A percentile compares a stretch with the other conserved stretches of the same genome.
Evolutionary conservation across 2,888 invertebrate genomes (phyloP).

Genomic region (Erpobdella octoculata): DNA sequence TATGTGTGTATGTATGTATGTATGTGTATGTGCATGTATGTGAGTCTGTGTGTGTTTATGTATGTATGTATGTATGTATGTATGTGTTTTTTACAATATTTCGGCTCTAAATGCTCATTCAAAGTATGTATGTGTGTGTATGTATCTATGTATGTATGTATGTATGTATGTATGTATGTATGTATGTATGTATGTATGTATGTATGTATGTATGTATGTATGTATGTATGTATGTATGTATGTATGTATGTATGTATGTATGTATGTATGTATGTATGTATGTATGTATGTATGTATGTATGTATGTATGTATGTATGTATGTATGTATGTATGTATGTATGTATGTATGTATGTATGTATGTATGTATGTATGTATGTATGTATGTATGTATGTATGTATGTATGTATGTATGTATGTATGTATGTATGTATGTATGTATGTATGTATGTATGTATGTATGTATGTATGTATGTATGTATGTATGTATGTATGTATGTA

Average conservation of each 20-base stretch:
- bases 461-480: too few species aligned
- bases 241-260: conserved; percentile 12
- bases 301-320: background rate
- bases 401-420: background rate
- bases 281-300: background rate
- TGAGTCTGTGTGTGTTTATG: too few species aligned
- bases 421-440: background rate
- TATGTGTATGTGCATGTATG: too few species aligned
- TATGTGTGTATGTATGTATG: too few species aligned
- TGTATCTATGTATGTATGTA: too few species aligned
- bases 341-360: background rate
- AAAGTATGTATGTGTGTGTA: too few species aligned
- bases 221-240: background rate
- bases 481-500: too few species aligned
- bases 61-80: too few species aligned
- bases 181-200: conserved; percentile 21
- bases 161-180: conserved; percentile 18
- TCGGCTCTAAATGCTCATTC: too few species aligned
- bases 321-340: background rate
- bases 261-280: conserved; percentile 1
- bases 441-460: too few species aligned
- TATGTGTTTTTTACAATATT: too few species aligned
- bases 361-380: background rate
- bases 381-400: background rate
- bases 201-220: conserved; percentile 20